phyloP scores from a whole-genome alignment of 1,140 invertebrate species.

The Bombus sylvicola region DNA sequence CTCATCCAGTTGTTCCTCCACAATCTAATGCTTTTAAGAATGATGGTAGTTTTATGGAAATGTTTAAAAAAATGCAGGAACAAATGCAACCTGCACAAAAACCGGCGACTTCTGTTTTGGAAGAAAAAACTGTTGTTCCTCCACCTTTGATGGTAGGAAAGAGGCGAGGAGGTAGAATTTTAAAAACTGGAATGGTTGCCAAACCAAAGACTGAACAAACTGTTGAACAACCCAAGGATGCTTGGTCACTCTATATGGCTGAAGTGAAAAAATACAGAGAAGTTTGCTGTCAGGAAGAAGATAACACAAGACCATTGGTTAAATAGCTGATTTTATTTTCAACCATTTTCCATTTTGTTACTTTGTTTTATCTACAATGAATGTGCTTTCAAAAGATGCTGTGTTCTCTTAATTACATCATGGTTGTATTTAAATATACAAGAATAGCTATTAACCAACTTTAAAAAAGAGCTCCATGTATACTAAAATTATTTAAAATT shows the following conservation, averaged over 20 bases:
- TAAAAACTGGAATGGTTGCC: slow-evolving; percentile 95
- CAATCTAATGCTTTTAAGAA: slow-evolving; percentile 89
- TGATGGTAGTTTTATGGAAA: slow-evolving; percentile 94
- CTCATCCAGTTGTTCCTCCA: slow-evolving; percentile 63
- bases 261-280: slow-evolving; percentile 96
- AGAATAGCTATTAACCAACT: slow-evolving; percentile 2
- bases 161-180: slow-evolving; percentile 91
- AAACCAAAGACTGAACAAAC: slow-evolving; percentile 89
- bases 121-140: slow-evolving; percentile 82
- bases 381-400: slow-evolving; percentile 37
- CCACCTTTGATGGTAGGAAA: slow-evolving; percentile 90
- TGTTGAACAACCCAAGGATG: slow-evolving; percentile 89
- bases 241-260: slow-evolving; percentile 95
- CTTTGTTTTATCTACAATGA: slow-evolving; percentile 35
- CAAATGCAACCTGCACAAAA: slow-evolving; percentile 77
- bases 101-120: slow-evolving; percentile 76
- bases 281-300: slow-evolving; percentile 95
- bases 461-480: background rate
- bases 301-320: slow-evolving; percentile 94
- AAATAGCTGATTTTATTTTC: slow-evolving; percentile 85
- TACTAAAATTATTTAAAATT: slow-evolving; percentile 35
- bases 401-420: slow-evolving; percentile 9
- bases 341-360: slow-evolving; percentile 44
- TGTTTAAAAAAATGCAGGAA: slow-evolving; percentile 95
- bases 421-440: slow-evolving; percentile 26